Conservation (phyloP, 1,140 invertebrate species). For the Sycophila sp. region DNA sequence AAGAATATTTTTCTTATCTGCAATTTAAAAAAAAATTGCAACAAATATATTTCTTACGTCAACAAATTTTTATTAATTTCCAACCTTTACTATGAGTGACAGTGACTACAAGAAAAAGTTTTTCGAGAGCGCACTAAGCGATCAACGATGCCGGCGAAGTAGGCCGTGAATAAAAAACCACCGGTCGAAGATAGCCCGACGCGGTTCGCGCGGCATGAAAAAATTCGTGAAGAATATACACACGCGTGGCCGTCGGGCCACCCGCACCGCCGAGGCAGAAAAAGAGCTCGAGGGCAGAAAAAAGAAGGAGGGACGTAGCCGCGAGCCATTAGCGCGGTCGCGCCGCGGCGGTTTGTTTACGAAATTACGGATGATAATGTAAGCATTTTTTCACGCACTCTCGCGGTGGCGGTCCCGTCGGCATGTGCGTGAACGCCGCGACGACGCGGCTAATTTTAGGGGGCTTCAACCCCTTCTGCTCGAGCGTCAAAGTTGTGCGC, state of each 20-base stretch:
- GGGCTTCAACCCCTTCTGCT: conserved; percentile 61
- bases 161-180: not conserved
- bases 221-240: conserved; percentile 8
- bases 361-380: conserved; percentile 67
- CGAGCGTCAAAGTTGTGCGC: conserved; percentile 44
- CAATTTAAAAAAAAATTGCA: not conserved
- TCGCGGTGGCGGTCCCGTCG: conserved; percentile 40
- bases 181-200: not conserved
- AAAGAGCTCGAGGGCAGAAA: not conserved
- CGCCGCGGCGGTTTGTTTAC: conserved; percentile 57
- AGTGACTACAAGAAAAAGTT: too few relatives aligned
- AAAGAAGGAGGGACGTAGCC: not conserved
- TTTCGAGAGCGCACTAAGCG: not conserved
- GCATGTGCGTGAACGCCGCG: conserved; percentile 34
- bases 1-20: not conserved
- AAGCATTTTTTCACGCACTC: conserved; percentile 65
- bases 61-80: too few relatives aligned
- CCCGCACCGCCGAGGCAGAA: conserved; percentile 52
- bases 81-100: too few relatives aligned
- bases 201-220: not conserved
- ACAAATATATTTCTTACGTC: too few relatives aligned
- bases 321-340: conserved; percentile 36
- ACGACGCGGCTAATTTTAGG: conserved; percentile 64
- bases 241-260: conserved; percentile 46
- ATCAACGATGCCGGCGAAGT: not conserved